These are phyloP conservation scores for Spialia ferax DNA, from an alignment of 2,888 invertebrate species.

Conservation along the genomic window DNA sequence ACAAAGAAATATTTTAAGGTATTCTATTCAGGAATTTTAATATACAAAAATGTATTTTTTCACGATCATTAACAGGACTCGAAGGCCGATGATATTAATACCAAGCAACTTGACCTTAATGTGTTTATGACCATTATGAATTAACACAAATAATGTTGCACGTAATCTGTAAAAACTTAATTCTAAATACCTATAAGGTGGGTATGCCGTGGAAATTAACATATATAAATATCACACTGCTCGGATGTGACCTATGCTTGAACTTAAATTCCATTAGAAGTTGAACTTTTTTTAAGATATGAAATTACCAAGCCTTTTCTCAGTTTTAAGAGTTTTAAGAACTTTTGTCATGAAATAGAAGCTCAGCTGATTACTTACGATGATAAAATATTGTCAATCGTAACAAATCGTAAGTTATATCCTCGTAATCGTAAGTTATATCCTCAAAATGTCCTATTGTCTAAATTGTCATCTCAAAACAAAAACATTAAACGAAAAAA, in stretches of 20 bases:
- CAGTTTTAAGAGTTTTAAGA: too few species aligned
- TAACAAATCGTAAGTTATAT: too few species aligned
- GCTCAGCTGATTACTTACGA: too few species aligned
- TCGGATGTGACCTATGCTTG: conserved; percentile 24
- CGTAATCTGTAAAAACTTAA: conserved; percentile 35
- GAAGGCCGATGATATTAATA: conserved; percentile 26
- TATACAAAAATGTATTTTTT: background rate
- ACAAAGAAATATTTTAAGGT: background rate
- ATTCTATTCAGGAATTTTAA: background rate
- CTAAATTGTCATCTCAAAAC: too few species aligned
- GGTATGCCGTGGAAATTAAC: conserved; percentile 25
- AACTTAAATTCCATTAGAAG: conserved; percentile 2
- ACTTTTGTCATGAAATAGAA: too few species aligned
- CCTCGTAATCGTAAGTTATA: too few species aligned
- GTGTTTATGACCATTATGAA: conserved; percentile 29
- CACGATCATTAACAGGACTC: background rate
- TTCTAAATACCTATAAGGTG: conserved; percentile 36
- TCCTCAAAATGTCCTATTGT: too few species aligned
- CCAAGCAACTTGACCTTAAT: conserved; percentile 33
- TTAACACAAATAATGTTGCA: conserved; percentile 30
- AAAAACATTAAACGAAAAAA: too few species aligned
- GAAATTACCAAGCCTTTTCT: too few species aligned
- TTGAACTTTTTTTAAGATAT: background rate
- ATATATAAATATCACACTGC: conserved; percentile 37
- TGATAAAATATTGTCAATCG: too few species aligned